Percentiles rank a stretch among this genome's conserved stretches.
Conservation (phyloP, 53 echinoderm and acorn worm species). For the Luidia sarsii region DNA sequence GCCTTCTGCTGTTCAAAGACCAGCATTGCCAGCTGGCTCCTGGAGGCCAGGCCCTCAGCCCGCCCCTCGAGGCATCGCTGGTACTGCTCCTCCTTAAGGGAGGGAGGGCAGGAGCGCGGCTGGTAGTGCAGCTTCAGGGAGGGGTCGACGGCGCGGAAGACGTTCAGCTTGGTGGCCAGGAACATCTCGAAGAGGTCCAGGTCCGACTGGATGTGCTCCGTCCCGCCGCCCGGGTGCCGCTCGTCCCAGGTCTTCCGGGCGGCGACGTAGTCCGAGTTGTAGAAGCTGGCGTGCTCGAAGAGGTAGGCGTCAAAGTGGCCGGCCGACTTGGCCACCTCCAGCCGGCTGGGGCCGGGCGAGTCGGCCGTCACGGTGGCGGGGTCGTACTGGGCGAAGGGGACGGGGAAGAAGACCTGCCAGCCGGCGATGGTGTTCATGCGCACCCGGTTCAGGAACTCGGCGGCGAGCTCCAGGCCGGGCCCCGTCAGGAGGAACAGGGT, state of each 20-base stretch:
- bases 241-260: slow-evolving; percentile 93
- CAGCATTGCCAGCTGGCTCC: slow-evolving; percentile 88
- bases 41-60: slow-evolving; percentile 87
- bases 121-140: slow-evolving; percentile 85
- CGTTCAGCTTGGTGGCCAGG: slow-evolving; percentile 83
- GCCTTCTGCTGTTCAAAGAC: slow-evolving; percentile 72
- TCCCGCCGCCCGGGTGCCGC: slow-evolving; percentile 89
- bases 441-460: slow-evolving; percentile 89
- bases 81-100: slow-evolving; percentile 90
- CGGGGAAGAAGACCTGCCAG: slow-evolving; percentile 95
- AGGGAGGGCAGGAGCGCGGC: slow-evolving; percentile 79
- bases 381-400: slow-evolving; percentile 94
- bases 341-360: slow-evolving; percentile 69
- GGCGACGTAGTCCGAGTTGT: slow-evolving; percentile 87
- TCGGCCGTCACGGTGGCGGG: slow-evolving; percentile 83
- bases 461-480: slow-evolving; percentile 71
- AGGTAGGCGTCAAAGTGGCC: slow-evolving; percentile 89
- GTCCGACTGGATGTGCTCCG: slow-evolving; percentile 96
- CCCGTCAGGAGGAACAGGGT: slow-evolving; percentile 88
- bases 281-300: slow-evolving; percentile 94
- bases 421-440: slow-evolving; percentile 93
- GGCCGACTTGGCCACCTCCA: slow-evolving; percentile 74
- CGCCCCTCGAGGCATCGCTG: slow-evolving; percentile 86
- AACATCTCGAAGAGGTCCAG: slow-evolving; percentile 98
- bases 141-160: slow-evolving; percentile 93